phyloP scores from a whole-genome alignment of 2,888 invertebrate genomes.

The Coelogynopora nodosa region DNA sequence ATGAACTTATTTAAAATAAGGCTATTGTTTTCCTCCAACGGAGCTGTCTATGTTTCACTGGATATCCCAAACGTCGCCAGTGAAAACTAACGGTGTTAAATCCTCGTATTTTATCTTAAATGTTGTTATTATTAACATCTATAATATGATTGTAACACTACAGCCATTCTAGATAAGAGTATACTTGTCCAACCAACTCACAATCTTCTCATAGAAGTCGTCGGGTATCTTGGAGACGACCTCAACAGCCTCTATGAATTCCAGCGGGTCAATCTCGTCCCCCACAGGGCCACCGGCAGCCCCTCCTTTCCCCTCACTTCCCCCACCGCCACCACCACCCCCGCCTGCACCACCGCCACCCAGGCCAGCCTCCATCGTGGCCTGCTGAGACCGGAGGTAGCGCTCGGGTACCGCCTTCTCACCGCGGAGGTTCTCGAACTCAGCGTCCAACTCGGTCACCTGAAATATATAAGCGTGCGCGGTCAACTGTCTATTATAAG shows the following conservation, averaged over 20 bases:
- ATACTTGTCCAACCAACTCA: slow-evolving; percentile 48
- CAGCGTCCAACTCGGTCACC: slow-evolving; percentile 79
- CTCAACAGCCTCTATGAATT: slow-evolving; percentile 84
- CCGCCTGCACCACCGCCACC: slow-evolving; percentile 42
- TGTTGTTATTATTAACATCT: no score
- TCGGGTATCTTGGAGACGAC: slow-evolving; percentile 85
- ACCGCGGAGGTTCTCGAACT: slow-evolving; percentile 72
- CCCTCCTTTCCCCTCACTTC: slow-evolving; percentile 44
- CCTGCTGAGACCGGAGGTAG: slow-evolving; percentile 77
- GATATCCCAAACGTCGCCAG: no score
- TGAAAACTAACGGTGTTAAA: no score
- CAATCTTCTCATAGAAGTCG: slow-evolving; percentile 82
- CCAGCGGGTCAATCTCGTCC: slow-evolving; percentile 77
- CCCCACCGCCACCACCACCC: slow-evolving; percentile 45
- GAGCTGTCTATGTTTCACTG: no score
- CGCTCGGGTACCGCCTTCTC: slow-evolving; percentile 71
- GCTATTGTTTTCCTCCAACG: no score
- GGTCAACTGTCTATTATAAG: no score
- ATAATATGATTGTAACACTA: no score
- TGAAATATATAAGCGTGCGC: no score
- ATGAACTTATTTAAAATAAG: no score
- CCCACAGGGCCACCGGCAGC: slow-evolving; percentile 42
- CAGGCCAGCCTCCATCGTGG: slow-evolving; percentile 56
- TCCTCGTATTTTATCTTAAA: no score
- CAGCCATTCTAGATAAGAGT: no score